Base-by-base conservation (phyloP, 2,113 vertebrate genomes). In the Columba janthina region DNA sequence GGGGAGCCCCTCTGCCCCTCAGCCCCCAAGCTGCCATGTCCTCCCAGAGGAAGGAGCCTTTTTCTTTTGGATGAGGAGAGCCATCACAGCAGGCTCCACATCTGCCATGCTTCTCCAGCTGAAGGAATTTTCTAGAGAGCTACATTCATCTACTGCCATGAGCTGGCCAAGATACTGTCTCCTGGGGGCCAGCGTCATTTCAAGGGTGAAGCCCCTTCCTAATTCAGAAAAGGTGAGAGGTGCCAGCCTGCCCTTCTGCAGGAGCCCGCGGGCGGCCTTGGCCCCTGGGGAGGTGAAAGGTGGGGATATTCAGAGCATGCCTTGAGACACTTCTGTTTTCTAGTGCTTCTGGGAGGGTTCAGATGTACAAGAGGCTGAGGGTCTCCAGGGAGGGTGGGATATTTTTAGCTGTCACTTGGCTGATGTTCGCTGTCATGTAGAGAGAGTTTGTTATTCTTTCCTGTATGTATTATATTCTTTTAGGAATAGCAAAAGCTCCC, bases 401-500 rank as follows among this genome's bases (percentile, higher is more conserved):
- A 97, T 96, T 97, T 97, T 96, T 97, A 85, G 77, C 89, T 91
- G 85, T 96, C 87, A 90, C 71, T 96, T 95, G 94, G 74, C 96
- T 85, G 89, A 89, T 93, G 81, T 94, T 94, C 76, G 91, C 91
- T 96, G 77, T 96, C 95, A 66, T 96, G 94, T 82, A 79, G 94
- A 61, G 93, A 89, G 40, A 95, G 95, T 96, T 97, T 97, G 96
- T 97, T 97, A 83, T 97, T 97, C 91, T 96, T 97, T 96, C 79
- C 77, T 20, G 22, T 93, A 76, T 82, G 71, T 94, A 85, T 97
- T 96, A 95, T 96, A 79, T 95, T 97, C 93, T 96, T 97, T 96
- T 64, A 95, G 91, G 81, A 93, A 79, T 50, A 93, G 87, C 84
- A 85, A 72, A 75, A 73, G 12, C 61, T 93, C 54, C 38, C 38